These are phyloP conservation scores for Fabriciana adippe DNA, from an alignment of 2,888 invertebrate species.

Conservation along the genomic window DNA sequence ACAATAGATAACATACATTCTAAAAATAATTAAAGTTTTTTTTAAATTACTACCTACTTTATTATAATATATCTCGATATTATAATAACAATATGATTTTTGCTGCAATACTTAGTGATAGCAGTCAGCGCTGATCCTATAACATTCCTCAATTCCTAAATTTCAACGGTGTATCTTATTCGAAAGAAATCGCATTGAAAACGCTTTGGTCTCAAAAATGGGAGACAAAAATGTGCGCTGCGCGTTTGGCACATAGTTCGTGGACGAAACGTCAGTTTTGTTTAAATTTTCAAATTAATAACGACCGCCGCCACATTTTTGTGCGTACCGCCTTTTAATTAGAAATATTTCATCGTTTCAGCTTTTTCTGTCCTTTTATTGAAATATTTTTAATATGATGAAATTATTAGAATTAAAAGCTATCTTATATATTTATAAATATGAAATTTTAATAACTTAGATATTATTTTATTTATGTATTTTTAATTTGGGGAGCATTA, in stretches of 20 bases:
- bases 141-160: conserved; percentile 15
- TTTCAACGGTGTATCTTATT: conserved; percentile 15
- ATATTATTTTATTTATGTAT: too few species aligned
- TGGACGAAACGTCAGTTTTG: conserved; percentile 76
- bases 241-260: conserved; percentile 70
- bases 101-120: not conserved
- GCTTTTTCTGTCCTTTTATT: conserved; percentile 51
- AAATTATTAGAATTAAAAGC: conserved; percentile 5
- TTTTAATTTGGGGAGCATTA: too few species aligned
- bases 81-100: not conserved
- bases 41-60: too few species aligned
- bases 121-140: conserved; percentile 2
- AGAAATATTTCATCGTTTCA: conserved; percentile 75
- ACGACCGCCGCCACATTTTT: conserved; percentile 62
- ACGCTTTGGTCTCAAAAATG: conserved; percentile 52
- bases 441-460: too few species aligned
- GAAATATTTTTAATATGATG: conserved; percentile 36
- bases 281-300: conserved; percentile 80
- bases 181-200: conserved; percentile 27
- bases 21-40: too few species aligned
- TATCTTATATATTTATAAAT: conserved; percentile 2
- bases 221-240: conserved; percentile 62
- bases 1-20: too few species aligned
- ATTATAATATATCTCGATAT: too few species aligned
- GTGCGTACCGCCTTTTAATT: conserved; percentile 65